Percentiles rank a stretch among this genome's conserved stretches.
Evolutionary conservation across 37 sponge, comb jelly and placozoan species (phyloP).

Genomic region (Halichondria panicea): DNA sequence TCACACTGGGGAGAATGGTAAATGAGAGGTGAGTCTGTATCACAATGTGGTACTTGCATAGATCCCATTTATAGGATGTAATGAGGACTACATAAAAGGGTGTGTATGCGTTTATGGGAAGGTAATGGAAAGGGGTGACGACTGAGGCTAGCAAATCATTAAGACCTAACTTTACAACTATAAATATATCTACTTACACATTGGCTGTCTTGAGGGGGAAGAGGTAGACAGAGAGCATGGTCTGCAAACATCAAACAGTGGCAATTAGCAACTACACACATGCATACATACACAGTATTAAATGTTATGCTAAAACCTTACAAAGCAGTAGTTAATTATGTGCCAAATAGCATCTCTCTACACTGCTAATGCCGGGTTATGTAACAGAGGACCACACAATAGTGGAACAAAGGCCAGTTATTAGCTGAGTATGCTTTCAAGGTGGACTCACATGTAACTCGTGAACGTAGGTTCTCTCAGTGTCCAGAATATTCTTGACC

Average conservation of each 20-base stretch:
- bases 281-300: not conserved
- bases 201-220: conserved; percentile 63
- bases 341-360: too few species aligned
- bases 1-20: conserved; percentile 2
- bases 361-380: too few species aligned
- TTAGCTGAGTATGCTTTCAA: too few species aligned
- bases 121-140: too few species aligned
- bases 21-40: not conserved
- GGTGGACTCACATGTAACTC: conserved; percentile 65
- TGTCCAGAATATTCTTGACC: conserved; percentile 71
- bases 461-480: conserved; percentile 65
- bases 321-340: too few species aligned
- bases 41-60: not conserved
- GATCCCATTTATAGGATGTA: not conserved
- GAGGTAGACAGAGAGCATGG: conserved; percentile 60
- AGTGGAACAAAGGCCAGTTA: too few species aligned
- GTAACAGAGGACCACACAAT: too few species aligned
- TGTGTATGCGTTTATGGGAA: too few species aligned
- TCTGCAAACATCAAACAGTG: conserved; percentile 25
- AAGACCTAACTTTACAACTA: too few species aligned
- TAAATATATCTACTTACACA: conserved; percentile 46
- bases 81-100: not conserved
- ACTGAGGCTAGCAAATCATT: too few species aligned
- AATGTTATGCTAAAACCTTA: too few species aligned
- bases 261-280: not conserved